A percentile compares a stretch with the other conserved stretches of the same genome.
Conservation (phyloP, 2,113 vertebrate species). For the Pygoscelis adeliae region DNA sequence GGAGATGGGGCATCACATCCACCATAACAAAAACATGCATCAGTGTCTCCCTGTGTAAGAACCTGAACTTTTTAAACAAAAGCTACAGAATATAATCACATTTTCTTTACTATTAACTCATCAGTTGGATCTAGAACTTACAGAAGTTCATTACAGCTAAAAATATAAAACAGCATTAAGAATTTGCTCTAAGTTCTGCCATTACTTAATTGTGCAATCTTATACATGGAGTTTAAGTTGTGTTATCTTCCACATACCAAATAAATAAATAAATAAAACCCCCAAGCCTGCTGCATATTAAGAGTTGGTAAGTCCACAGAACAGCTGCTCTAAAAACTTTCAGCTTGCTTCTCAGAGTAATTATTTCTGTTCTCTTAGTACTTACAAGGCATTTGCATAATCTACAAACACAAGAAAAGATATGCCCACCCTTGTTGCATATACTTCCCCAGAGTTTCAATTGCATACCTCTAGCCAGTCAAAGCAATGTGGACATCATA, state of each 20-base stretch:
- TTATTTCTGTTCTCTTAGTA: background rate
- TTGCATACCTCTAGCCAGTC: background rate
- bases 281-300: background rate
- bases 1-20: background rate
- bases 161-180: background rate
- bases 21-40: background rate
- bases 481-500: background rate
- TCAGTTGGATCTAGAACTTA: background rate
- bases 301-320: background rate
- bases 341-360: background rate
- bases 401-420: background rate
- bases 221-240: background rate
- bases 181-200: background rate
- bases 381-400: background rate
- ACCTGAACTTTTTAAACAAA: background rate
- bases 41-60: background rate
- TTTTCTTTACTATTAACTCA: background rate
- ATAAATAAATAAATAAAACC: background rate
- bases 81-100: background rate
- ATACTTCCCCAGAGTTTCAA: background rate
- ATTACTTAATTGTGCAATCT: background rate
- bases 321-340: background rate
- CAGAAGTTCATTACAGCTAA: background rate
- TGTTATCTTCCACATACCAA: background rate
- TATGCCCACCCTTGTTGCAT: background rate